Percentiles rank a stretch among this genome's conserved stretches.
Evolutionary conservation across 2,888 invertebrate genomes (phyloP).

Genomic region (Adela reaumurella): DNA sequence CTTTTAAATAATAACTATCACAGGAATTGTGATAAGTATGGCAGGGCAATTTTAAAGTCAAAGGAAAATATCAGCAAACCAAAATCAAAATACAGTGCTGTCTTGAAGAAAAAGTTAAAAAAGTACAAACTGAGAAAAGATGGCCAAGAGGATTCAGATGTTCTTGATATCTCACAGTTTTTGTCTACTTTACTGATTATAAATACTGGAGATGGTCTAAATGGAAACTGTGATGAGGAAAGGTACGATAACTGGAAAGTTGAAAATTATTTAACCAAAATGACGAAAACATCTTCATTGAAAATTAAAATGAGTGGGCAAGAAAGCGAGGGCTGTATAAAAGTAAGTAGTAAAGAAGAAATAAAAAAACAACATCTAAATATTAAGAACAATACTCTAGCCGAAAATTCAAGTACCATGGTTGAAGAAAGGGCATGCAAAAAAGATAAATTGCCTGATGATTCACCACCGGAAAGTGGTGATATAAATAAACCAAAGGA

Average conservation of each 20-base stretch:
- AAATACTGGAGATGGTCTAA: constrained; percentile 24
- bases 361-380: too few species aligned
- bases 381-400: too few species aligned
- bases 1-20: not conserved
- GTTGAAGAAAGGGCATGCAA: too few species aligned
- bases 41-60: constrained; percentile 6
- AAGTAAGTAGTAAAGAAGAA: too few species aligned
- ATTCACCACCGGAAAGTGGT: too few species aligned
- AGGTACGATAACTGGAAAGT: constrained; percentile 12
- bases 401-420: too few species aligned
- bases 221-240: not conserved
- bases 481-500: constrained; percentile 19
- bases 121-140: constrained; percentile 39
- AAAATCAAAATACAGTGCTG: constrained; percentile 27
- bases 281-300: constrained; percentile 20
- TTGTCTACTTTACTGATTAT: constrained; percentile 28
- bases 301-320: too few species aligned
- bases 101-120: constrained; percentile 33
- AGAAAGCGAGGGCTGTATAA: too few species aligned
- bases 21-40: constrained; percentile 13
- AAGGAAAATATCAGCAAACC: constrained; percentile 23
- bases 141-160: constrained; percentile 41
- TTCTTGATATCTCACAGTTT: constrained; percentile 35
- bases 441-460: too few species aligned
- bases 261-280: constrained; percentile 35